Base-by-base conservation (phyloP, 2,797 vertebrate species). In the Borostomias antarcticus region DNA sequence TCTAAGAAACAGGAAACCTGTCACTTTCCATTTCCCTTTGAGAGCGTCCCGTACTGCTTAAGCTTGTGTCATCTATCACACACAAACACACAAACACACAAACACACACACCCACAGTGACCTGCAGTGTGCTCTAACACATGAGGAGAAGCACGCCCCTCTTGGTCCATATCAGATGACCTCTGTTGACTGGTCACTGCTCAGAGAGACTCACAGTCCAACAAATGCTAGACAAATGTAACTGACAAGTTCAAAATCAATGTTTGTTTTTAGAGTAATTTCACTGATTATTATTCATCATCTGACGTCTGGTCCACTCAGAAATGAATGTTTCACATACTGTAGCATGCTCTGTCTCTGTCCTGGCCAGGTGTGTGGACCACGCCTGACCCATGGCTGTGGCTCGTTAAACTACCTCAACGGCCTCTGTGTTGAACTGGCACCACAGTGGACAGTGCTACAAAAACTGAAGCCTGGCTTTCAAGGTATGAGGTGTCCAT, bases 321-420 rank as follows among this genome's bases (percentile, higher is more conserved):
- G 25, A 53, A 10, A 26, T 4, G 28, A 10, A 11, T 29, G 13
- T 47, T 8, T 37, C 52, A 4, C 4, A 17, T 26, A 17, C 15
- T 7, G 1, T 52, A 1, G 25, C 51, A n/a, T n/a, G n/a, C n/a
- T 29, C 40, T 71, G 19, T 68, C 5, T 51, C n/a, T 21, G 6
- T 64, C 47, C 56, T 15, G 29, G n/a, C 28, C 32, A 87, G 86
- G 81, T 79, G 19, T 87, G 86, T 53, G 80, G 82, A 25, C 84
- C 86, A 50, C 82, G 29, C 9, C 64, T 79, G 28, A 23, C 68
- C 19, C 75, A 76, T 9, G 63, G 58, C 5, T 85, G 86, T 40
- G 75, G 76, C n/a, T 63, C 58, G 5, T 68, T 81, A 11, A 26
- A 69, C 57, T 82, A 79, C 62, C 72, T 87, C 28, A 83, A 85